Evolutionary conservation across 2,888 invertebrate species (phyloP).

Genomic region (Scrobipalpa atriplicella): DNA sequence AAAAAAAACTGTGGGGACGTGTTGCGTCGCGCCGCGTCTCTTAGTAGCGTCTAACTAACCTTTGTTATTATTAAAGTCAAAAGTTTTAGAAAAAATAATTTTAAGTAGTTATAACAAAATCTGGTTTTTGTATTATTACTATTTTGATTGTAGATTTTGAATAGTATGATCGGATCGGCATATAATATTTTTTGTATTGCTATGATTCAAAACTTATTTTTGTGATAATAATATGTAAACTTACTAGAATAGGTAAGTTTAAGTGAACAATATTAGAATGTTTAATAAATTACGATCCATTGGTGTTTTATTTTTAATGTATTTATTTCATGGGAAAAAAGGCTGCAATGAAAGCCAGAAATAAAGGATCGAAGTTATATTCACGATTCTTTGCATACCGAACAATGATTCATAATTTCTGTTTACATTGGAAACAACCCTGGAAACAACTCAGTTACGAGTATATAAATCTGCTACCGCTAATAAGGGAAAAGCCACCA

Average conservation of each 20-base stretch:
- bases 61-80: too few relatives aligned
- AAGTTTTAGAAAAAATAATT: too few relatives aligned
- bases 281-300: slow-evolving; percentile 46
- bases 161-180: too few relatives aligned
- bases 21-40: too few relatives aligned
- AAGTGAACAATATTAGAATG: slow-evolving; percentile 60
- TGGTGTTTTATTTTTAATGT: slow-evolving; percentile 31
- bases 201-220: slow-evolving; percentile 59
- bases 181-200: slow-evolving; percentile 41
- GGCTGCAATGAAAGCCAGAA: slow-evolving; percentile 37
- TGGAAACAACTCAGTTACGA: not conserved
- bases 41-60: too few relatives aligned
- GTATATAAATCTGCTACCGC: not conserved
- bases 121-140: too few relatives aligned
- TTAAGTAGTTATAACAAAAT: too few relatives aligned
- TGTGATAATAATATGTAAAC: slow-evolving; percentile 59
- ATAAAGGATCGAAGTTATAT: slow-evolving; percentile 51
- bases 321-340: slow-evolving; percentile 26
- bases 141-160: too few relatives aligned
- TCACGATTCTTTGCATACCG: slow-evolving; percentile 44
- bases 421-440: not conserved
- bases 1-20: too few relatives aligned
- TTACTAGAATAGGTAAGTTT: slow-evolving; percentile 51
- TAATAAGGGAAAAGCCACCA: too few relatives aligned
- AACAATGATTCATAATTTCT: slow-evolving; percentile 38